Percentiles rank a stretch among this genome's conserved stretches.
These are phyloP conservation scores for Tachysurus fulvidraco DNA, from an alignment of 2,113 vertebrate species.

Conservation along the genomic window DNA sequence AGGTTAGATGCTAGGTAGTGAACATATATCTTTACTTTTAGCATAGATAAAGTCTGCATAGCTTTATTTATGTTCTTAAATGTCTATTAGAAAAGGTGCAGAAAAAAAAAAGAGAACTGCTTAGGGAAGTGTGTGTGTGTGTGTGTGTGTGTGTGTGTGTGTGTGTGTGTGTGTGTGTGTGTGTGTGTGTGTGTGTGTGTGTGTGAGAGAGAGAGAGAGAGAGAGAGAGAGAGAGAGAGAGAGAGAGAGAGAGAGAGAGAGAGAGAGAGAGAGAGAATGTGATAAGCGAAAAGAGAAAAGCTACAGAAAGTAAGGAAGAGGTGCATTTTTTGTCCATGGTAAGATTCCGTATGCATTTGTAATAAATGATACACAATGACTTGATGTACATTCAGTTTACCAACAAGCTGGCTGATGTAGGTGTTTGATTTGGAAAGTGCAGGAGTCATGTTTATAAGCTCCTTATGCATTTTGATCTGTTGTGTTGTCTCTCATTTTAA, in stretches of 20 bases:
- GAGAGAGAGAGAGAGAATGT: neutral
- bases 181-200: too few relatives aligned
- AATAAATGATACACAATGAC: neutral
- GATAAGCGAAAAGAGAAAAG: neutral
- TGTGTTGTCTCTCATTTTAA: too few relatives aligned
- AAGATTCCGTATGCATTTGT: neutral
- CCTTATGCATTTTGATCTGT: too few relatives aligned
- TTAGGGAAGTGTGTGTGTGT: neutral
- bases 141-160: too few relatives aligned
- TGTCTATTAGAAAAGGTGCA: neutral
- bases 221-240: too few relatives aligned
- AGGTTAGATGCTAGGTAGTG: too few relatives aligned
- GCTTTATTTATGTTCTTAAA: neutral
- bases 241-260: neutral
- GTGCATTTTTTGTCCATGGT: neutral
- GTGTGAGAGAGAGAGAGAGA: too few relatives aligned
- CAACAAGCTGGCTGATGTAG: too few relatives aligned
- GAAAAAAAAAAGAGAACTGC: neutral
- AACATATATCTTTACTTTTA: neutral
- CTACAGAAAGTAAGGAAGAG: neutral
- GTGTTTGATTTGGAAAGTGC: too few relatives aligned
- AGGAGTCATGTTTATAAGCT: too few relatives aligned
- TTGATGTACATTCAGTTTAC: too few relatives aligned
- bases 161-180: too few relatives aligned
- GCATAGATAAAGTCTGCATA: neutral